Evolutionary conservation across 1,140 invertebrate species (phyloP), one percentile per base, ranked within the genome.

Genomic region (Sarcophaga bullata): DNA sequence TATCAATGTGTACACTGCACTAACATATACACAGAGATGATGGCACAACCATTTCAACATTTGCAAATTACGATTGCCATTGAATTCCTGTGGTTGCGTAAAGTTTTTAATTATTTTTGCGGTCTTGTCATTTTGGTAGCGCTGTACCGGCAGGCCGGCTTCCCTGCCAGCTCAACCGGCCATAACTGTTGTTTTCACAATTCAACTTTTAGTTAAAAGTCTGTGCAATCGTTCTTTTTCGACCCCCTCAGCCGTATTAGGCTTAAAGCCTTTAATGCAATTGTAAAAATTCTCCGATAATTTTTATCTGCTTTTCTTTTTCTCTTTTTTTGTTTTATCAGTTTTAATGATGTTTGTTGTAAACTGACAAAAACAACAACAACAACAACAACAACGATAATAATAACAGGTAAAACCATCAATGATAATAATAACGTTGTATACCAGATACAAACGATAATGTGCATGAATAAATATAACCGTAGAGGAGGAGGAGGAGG

Each of bases 81-180:
- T 78, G 75, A 50, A 78, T 78, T n/a, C 75, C 10, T 78, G 75
- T 78, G 75, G 75, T 25, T 50, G 75, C 50, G 75, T 25, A 52
- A 78, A 78, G 48, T 78, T 78, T 78, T 52, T 78, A 78, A 78
- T 78, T 78, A 78, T 78, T 78, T 78, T 25, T 78, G 75, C 49
- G 75, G 75, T 78, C 50, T 8, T 78, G 75, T 78, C 75, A 78
- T 78, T 78, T 78, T 78, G 48, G 17, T 17, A 47, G 46, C 73
- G n/a, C n/a, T 49, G 47, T 48, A n/a, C 46, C n/a, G 48, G 75
- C 25, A 17, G 19, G 19, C 62, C 62, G 1, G n/a, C n/a, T n/a
- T n/a, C n/a, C n/a, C n/a, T n/a, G n/a, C n/a, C n/a, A n/a, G 25
- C 25, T 37, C 25, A 37, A 37, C 25, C 25, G 25, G 25, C 25